Percentiles rank a stretch among this genome's conserved stretches.
phyloP scores from a whole-genome alignment of 2,113 vertebrate species.

The Peromyscus californicus region DNA sequence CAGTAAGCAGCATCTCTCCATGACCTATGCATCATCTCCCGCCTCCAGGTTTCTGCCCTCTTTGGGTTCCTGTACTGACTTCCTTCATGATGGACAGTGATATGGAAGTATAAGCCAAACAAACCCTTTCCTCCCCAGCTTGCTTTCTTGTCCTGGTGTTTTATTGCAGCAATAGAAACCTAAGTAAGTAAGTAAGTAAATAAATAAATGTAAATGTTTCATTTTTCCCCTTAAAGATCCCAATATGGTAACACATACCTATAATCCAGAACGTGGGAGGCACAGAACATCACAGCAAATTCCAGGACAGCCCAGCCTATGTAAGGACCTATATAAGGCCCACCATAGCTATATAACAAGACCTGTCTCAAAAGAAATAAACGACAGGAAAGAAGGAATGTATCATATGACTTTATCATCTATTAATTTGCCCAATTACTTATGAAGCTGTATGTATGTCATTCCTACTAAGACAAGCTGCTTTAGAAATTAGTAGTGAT shows the following conservation, averaged over 20 bases:
- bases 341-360: not conserved
- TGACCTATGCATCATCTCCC: not conserved
- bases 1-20: not conserved
- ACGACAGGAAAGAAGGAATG: not conserved
- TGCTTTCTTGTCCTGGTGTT: not conserved
- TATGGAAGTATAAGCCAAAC: not conserved
- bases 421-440: constrained; percentile 42
- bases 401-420: constrained; percentile 18
- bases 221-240: not conserved
- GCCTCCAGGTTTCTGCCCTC: not conserved
- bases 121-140: not conserved
- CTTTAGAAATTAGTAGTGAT: not conserved
- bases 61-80: not conserved
- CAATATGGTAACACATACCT: not conserved
- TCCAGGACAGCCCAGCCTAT: not conserved
- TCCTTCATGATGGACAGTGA: not conserved
- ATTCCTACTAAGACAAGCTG: not conserved
- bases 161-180: not conserved
- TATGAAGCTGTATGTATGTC: constrained; percentile 1
- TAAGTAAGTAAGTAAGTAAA: not conserved
- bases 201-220: not conserved
- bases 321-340: not conserved
- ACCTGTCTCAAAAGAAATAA: not conserved
- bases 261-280: not conserved
- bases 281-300: not conserved